These are phyloP conservation scores for Pangasius djambal DNA, from an alignment of 2,797 vertebrate genomes.

Conservation along the genomic window DNA sequence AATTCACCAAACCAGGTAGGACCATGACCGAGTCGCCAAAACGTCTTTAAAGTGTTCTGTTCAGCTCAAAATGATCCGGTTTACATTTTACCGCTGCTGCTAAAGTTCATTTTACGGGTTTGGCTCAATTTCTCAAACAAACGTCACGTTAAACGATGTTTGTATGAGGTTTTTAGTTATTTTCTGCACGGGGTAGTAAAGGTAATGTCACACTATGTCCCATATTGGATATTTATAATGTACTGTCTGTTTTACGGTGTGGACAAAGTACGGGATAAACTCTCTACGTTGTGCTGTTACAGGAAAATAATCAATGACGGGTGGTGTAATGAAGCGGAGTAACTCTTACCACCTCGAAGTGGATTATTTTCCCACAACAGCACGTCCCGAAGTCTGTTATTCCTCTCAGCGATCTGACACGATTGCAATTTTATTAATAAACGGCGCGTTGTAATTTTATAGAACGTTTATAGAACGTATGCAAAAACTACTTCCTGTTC, in stretches of 20 bases:
- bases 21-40: not conserved
- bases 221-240: not conserved
- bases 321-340: not conserved
- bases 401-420: not conserved
- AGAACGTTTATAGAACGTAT: not conserved
- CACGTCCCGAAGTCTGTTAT: not conserved
- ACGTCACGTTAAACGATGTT: not conserved
- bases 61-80: not conserved
- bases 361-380: not conserved
- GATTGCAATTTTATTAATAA: no score
- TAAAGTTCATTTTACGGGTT: not conserved
- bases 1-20: constrained; percentile 65
- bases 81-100: not conserved
- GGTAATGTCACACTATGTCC: not conserved
- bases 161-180: no score
- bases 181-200: not conserved
- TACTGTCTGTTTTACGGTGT: not conserved
- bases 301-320: not conserved
- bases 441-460: no score
- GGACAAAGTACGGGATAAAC: not conserved
- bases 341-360: not conserved
- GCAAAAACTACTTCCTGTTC: not conserved
- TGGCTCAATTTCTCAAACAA: not conserved
- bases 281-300: not conserved
- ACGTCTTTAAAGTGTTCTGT: not conserved